These are phyloP conservation scores for Amia ocellicauda DNA, from an alignment of 2,113 vertebrate genomes.

Conservation along the genomic window DNA sequence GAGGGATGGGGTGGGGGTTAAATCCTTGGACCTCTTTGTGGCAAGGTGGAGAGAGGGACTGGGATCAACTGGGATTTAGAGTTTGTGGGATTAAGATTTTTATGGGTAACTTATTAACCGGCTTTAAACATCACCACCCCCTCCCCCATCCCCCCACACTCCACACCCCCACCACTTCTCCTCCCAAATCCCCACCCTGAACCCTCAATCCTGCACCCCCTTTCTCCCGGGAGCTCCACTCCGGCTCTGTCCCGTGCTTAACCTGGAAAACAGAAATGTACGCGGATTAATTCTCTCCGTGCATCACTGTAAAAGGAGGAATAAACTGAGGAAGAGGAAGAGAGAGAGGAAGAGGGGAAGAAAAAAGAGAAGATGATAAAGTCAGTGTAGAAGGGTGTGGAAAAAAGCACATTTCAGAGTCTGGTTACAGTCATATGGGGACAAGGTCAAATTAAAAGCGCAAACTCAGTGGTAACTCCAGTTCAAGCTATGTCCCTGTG, in stretches of 20 bases:
- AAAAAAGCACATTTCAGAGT: no score
- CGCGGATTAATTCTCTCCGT: no score
- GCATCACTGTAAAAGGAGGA: not conserved
- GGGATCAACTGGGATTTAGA: conserved; percentile 45
- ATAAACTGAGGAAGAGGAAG: conserved; percentile 23
- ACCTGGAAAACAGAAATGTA: no score
- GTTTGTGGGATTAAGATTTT: conserved; percentile 45
- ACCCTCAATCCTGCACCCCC: conserved; percentile 20
- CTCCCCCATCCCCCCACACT: conserved; percentile 23
- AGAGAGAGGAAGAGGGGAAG: conserved; percentile 32
- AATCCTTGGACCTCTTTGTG: conserved; percentile 61
- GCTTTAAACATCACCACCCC: conserved; percentile 15
- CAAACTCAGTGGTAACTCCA: no score
- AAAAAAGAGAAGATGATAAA: conserved; percentile 29
- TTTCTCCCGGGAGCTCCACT: conserved; percentile 35
- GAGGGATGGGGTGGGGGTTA: conserved; percentile 47
- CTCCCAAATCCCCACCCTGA: conserved; percentile 48
- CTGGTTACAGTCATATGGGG: no score
- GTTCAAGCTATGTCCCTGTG: no score
- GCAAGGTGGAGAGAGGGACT: conserved; percentile 62
- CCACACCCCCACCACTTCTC: conserved; percentile 30
- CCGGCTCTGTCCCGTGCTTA: conserved; percentile 21
- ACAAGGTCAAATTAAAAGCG: no score
- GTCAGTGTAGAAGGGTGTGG: conserved; percentile 34
- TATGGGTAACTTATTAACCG: no score